Evolutionary conservation across 2,888 invertebrate species (phyloP).

Genomic region (Lingula anatina): DNA sequence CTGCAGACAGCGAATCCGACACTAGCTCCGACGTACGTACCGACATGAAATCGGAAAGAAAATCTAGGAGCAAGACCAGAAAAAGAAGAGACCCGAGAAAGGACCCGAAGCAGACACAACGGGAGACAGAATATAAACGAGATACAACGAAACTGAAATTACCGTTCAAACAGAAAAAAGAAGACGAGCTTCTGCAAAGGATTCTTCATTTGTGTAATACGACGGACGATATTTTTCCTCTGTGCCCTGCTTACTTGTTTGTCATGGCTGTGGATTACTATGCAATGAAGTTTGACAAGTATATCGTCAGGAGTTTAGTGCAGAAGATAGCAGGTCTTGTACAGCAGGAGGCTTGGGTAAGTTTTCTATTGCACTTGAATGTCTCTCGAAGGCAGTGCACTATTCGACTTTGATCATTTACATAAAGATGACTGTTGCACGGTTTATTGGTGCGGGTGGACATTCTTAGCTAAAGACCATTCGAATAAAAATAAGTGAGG

Average conservation of each 20-base stretch:
- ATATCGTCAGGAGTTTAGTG: conserved; percentile 23
- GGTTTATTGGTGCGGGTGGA: not conserved
- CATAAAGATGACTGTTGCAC: not conserved
- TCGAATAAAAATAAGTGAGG: too few relatives aligned
- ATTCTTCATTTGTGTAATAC: conserved; percentile 26
- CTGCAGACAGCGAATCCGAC: conserved; percentile 14
- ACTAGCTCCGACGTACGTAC: conserved; percentile 9
- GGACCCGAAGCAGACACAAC: not conserved
- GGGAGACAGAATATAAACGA: not conserved
- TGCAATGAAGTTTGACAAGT: conserved; percentile 21
- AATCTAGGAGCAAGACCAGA: not conserved
- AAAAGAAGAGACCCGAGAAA: not conserved
- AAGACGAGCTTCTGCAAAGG: conserved; percentile 32
- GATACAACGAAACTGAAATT: conserved; percentile 12
- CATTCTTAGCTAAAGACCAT: too few relatives aligned
- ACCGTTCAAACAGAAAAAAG: conserved; percentile 19
- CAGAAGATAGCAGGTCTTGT: conserved; percentile 22
- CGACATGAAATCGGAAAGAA: not conserved
- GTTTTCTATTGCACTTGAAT: too few relatives aligned
- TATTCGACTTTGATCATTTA: too few relatives aligned
- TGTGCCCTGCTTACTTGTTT: conserved; percentile 29
- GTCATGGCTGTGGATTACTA: conserved; percentile 33
- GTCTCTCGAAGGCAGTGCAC: too few relatives aligned
- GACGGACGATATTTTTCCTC: conserved; percentile 18
- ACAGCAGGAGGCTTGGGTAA: conserved; percentile 28